phyloP scores from a whole-genome alignment of 2,888 invertebrate species.

The Drosophila nr. medialis region DNA sequence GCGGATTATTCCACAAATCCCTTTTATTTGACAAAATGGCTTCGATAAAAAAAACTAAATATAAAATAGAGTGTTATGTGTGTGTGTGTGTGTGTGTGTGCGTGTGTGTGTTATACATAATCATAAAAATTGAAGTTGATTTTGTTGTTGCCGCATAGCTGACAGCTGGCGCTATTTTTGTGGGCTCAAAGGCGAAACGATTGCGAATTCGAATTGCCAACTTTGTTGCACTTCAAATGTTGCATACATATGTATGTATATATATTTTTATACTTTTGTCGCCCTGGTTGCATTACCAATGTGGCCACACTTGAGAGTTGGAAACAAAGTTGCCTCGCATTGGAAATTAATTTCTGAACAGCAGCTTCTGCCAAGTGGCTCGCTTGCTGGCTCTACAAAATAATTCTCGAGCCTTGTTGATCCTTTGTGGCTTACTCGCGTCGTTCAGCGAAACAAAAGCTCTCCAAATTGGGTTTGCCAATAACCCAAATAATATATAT shows the following conservation, averaged over 20 bases:
- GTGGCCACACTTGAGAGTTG: constrained; percentile 51
- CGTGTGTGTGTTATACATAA: constrained; percentile 38
- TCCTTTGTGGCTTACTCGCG: constrained; percentile 78
- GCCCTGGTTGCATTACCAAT: constrained; percentile 42
- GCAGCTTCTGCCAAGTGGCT: constrained; percentile 47
- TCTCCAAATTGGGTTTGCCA: constrained; percentile 77
- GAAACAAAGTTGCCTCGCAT: constrained; percentile 69
- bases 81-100: constrained; percentile 1
- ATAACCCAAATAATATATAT: constrained; percentile 22
- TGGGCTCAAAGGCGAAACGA: constrained; percentile 33
- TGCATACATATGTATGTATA: not conserved
- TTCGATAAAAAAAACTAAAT: constrained; percentile 61
- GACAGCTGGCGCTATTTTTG: constrained; percentile 63
- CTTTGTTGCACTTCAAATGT: constrained; percentile 32
- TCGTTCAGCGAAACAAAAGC: constrained; percentile 77
- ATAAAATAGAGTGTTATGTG: constrained; percentile 4
- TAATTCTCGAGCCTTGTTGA: constrained; percentile 77
- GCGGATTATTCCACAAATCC: constrained; percentile 74
- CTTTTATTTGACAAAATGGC: constrained; percentile 78
- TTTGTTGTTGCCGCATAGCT: constrained; percentile 56
- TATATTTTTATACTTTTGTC: not conserved
- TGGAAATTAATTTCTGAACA: constrained; percentile 61
- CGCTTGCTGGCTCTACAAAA: constrained; percentile 68
- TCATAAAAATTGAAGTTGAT: constrained; percentile 71
- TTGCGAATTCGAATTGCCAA: constrained; percentile 11